Evolutionary conservation across 2,113 vertebrate species (phyloP).

Genomic region (Clarias gariepinus): DNA sequence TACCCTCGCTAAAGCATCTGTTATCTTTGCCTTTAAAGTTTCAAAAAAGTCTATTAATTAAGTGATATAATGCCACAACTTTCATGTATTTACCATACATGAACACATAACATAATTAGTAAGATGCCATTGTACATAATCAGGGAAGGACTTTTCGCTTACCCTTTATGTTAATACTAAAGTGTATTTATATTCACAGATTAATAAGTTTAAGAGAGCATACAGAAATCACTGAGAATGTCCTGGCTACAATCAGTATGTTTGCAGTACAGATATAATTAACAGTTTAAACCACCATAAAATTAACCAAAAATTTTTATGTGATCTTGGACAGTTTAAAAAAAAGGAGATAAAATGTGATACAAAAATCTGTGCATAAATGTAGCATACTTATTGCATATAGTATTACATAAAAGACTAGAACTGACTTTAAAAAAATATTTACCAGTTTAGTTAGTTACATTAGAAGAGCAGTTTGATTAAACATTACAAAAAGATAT

Average conservation of each 20-base stretch:
- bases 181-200: background rate
- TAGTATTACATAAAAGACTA: background rate
- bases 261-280: background rate
- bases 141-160: no score
- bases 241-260: background rate
- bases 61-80: no score
- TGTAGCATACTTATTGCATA: background rate
- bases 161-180: background rate
- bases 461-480: slow-evolving; percentile 33
- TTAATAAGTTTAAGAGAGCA: background rate
- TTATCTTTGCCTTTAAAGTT: no score
- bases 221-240: background rate
- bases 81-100: no score
- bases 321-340: background rate
- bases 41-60: no score
- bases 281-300: background rate
- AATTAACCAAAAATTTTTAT: background rate
- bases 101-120: no score
- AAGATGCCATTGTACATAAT: no score
- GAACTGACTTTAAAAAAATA: slow-evolving; percentile 29
- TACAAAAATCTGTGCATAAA: background rate
- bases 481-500: slow-evolving; percentile 35
- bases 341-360: background rate
- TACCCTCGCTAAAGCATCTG: no score
- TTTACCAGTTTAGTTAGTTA: slow-evolving; percentile 52